Percentiles rank a stretch among this genome's conserved stretches.
Evolutionary conservation across 2,888 invertebrate species (phyloP).

Genomic region (Euproctis similis): DNA sequence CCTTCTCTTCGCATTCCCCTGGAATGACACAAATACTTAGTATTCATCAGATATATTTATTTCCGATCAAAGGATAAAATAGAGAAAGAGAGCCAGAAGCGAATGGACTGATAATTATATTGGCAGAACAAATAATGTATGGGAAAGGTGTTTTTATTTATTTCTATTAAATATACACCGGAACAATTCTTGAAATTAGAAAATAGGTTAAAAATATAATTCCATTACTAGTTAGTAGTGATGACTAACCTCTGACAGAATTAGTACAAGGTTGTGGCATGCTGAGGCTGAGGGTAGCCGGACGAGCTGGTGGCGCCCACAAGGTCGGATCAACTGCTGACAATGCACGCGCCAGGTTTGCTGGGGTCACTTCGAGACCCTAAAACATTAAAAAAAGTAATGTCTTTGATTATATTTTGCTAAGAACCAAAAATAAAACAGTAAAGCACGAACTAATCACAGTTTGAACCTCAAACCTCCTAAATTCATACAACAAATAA

Average conservation of each 20-base stretch:
- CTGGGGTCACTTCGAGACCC: conserved; percentile 79
- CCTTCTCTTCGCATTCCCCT: conserved; percentile 53
- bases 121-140: background rate
- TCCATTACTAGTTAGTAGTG: background rate
- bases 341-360: conserved; percentile 77
- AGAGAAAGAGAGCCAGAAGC: no score
- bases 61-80: no score
- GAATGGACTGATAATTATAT: background rate
- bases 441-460: no score
- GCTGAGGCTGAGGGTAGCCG: conserved; percentile 81
- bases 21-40: conserved; percentile 10
- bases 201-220: no score
- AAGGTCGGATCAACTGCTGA: conserved; percentile 79
- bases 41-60: no score
- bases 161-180: background rate
- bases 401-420: no score
- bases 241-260: conserved; percentile 39
- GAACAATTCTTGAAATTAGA: no score
- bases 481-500: no score
- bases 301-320: conserved; percentile 81
- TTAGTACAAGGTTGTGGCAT: conserved; percentile 72
- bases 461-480: no score
- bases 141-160: background rate
- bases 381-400: no score
- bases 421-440: no score